These are phyloP conservation scores for Bombus ignitus DNA, from an alignment of 1,140 invertebrate species.

Conservation along the genomic window DNA sequence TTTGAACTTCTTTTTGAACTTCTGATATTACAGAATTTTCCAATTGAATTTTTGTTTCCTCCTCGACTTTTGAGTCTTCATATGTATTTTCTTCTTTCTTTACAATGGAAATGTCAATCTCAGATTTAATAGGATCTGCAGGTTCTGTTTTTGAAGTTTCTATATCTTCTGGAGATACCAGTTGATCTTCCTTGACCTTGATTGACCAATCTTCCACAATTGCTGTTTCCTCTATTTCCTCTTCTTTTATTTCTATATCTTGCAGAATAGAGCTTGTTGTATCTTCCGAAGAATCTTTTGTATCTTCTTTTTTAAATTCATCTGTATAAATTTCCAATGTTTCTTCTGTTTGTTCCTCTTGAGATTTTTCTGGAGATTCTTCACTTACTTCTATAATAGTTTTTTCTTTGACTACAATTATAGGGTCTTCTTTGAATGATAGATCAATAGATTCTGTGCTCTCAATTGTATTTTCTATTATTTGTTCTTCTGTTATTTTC, in stretches of 20 bases:
- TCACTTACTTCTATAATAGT: constrained; percentile 51
- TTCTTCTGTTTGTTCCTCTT: constrained; percentile 54
- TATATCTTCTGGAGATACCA: constrained; percentile 24
- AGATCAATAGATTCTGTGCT: constrained; percentile 58
- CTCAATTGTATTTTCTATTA: constrained; percentile 60
- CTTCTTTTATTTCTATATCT: constrained; percentile 61
- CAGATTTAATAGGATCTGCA: constrained; percentile 32
- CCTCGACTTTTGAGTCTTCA: constrained; percentile 49
- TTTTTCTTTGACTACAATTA: constrained; percentile 51
- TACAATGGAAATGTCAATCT: constrained; percentile 27
- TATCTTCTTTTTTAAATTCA: constrained; percentile 60
- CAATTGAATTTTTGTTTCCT: constrained; percentile 8
- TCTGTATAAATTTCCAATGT: constrained; percentile 48
- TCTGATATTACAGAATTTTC: constrained; percentile 26
- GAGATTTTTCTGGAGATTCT: constrained; percentile 40
- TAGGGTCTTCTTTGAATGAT: constrained; percentile 61
- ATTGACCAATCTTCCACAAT: constrained; percentile 22
- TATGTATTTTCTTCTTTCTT: constrained; percentile 54
- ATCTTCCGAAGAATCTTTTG: constrained; percentile 61
- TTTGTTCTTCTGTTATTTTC: constrained; percentile 53
- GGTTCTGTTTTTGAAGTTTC: constrained; percentile 44
- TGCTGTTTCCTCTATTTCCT: constrained; percentile 50
- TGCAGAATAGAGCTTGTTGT: constrained; percentile 51
- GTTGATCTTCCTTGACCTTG: background rate
- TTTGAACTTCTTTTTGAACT: constrained; percentile 56